Percentiles rank a stretch among this genome's conserved stretches.
phyloP scores from a whole-genome alignment of 2,888 invertebrate genomes.

The Pseudococcus viburni region DNA sequence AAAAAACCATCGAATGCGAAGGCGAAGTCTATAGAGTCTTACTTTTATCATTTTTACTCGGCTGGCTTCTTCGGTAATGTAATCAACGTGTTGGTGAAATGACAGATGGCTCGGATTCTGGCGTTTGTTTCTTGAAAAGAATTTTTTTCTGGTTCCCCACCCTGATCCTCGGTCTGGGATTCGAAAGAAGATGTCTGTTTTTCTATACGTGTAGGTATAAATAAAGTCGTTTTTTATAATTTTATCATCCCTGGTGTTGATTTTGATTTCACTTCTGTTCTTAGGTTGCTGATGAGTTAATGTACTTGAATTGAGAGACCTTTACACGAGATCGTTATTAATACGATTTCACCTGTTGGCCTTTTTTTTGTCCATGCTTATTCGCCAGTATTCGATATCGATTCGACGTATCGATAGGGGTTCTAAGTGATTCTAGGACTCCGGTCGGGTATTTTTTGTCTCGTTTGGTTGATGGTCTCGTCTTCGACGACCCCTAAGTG shows the following conservation, averaged over 20 bases:
- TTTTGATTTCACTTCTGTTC: neutral
- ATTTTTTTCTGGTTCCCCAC: neutral
- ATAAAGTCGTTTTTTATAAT: neutral
- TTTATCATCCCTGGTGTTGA: neutral
- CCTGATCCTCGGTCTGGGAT: neutral
- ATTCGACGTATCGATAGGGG: conserved; percentile 16
- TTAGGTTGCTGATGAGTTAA: neutral
- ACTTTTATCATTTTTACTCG: conserved; percentile 41
- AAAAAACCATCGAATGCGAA: neutral
- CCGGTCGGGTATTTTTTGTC: neutral
- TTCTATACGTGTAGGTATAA: neutral
- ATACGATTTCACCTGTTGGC: neutral
- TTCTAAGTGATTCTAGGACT: neutral
- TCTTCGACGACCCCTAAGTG: conserved; percentile 32
- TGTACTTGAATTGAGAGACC: neutral
- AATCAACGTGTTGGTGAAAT: conserved; percentile 51
- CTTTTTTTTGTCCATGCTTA: neutral
- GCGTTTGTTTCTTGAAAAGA: neutral
- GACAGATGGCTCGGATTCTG: conserved; percentile 59
- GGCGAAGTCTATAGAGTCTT: neutral
- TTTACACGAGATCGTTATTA: neutral
- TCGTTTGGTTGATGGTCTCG: neutral
- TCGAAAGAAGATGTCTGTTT: conserved; percentile 35
- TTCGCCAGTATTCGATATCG: neutral
- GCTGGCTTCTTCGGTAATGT: conserved; percentile 2